Evolutionary conservation across 2,113 vertebrate species (phyloP), one percentile per base, ranked within the genome.

Genomic region (Cettia cetti): DNA sequence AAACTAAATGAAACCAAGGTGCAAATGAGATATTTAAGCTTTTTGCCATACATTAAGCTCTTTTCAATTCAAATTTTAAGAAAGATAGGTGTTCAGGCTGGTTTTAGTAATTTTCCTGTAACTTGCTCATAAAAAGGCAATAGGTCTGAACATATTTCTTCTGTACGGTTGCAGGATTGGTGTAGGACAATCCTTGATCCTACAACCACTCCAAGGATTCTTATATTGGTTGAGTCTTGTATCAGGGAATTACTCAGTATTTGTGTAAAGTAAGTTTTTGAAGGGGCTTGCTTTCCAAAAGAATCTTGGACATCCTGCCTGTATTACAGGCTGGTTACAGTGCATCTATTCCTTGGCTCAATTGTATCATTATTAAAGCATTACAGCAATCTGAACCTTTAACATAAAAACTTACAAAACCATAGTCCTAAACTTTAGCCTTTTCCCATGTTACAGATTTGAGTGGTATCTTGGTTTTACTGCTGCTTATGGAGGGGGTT

Each of bases 301-400:
- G 27, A 28, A 15, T 53, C 35, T 57, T 53, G 59, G 33, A 77
- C 5, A 6, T 85, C 70, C 24, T 40, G 75, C 22, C 9, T 30
- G 30, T 16, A 14, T 86, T 87, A 76, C 45, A 54, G 37, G 18
- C 54, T 90, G 39, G 19, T 86, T 94, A n/a, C 79, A 90, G 9
- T 22, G 53, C 35, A 70, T 81, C 78, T 87, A 74, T 91, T 92
- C 66, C 70, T 42, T 90, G 68, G 66, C 75, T 78, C 75, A 92
- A 19, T 75, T 88, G 47, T 86, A 82, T 86, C 75, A 78, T 74
- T 27, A 11, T 40, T 85, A 47, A 90, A 91, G 52, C 54, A 66
- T 95, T 96, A 40, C 79, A 80, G 68, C 82, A 90, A 12, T 94
- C 64, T 64, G 82, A 86, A 95, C 94, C 85, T 94, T 96, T 91